These are phyloP conservation scores for Rhyacophila evoluta DNA, from an alignment of 2,888 invertebrate species.

Conservation along the genomic window DNA sequence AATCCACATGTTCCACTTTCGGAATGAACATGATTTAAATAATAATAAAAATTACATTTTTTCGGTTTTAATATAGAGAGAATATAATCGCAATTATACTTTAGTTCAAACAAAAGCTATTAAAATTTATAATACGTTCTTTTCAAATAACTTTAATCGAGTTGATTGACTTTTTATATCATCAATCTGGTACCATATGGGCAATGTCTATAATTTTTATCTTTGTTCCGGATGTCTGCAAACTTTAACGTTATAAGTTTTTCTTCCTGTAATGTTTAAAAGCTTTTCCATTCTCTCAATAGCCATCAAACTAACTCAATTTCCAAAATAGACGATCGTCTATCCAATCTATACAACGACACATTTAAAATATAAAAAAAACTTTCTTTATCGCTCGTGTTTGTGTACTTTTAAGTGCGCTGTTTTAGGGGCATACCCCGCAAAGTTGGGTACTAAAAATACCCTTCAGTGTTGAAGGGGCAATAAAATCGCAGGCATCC, in stretches of 20 bases:
- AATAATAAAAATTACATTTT: too few relatives aligned
- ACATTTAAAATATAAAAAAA: not conserved
- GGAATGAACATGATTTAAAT: too few relatives aligned
- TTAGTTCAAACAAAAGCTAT: too few relatives aligned
- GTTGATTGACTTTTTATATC: too few relatives aligned
- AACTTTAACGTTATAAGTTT: not conserved
- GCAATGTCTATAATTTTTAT: too few relatives aligned
- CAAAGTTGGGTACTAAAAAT: constrained; percentile 3
- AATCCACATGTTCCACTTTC: too few relatives aligned
- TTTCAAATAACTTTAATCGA: too few relatives aligned
- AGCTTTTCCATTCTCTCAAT: not conserved
- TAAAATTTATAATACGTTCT: too few relatives aligned
- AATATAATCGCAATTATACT: too few relatives aligned
- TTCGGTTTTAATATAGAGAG: too few relatives aligned
- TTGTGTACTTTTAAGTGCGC: constrained; percentile 11
- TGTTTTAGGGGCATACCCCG: not conserved
- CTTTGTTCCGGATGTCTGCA: too few relatives aligned
- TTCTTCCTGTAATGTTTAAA: not conserved
- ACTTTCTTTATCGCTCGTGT: constrained; percentile 4
- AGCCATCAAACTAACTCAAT: constrained; percentile 8
- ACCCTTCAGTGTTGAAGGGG: constrained; percentile 26
- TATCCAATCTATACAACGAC: not conserved
- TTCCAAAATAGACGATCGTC: not conserved
- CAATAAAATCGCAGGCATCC: constrained; percentile 41
- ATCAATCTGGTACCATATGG: too few relatives aligned